Conservation (phyloP, 2,888 invertebrate species). For the Callyntrura guangdongensis region DNA sequence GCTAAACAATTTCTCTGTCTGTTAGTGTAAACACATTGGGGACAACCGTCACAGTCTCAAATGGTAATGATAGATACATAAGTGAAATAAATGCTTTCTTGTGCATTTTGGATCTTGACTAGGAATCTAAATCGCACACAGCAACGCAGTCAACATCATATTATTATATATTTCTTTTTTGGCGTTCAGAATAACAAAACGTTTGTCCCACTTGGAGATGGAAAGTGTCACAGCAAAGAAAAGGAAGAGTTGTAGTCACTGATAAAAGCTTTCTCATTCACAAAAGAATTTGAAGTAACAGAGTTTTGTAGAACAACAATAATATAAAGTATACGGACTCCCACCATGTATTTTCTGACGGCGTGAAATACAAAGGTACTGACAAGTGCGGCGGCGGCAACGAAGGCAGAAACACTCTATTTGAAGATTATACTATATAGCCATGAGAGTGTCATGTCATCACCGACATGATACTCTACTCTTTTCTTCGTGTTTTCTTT, state of each 20-base stretch:
- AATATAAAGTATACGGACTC: too few species aligned
- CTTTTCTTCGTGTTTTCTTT: constrained; percentile 10
- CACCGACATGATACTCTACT: not conserved
- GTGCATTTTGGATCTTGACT: not conserved
- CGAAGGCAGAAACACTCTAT: not conserved
- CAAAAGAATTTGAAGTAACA: not conserved
- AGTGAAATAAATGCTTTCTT: not conserved
- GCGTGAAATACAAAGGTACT: not conserved
- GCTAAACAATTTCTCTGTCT: not conserved
- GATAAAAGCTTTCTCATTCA: not conserved
- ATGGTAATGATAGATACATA: too few species aligned
- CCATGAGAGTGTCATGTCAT: too few species aligned
- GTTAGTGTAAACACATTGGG: not conserved
- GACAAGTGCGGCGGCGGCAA: not conserved
- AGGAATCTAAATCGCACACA: not conserved
- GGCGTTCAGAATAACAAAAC: constrained; percentile 25
- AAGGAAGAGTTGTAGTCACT: not conserved
- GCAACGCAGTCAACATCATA: not conserved
- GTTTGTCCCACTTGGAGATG: constrained; percentile 14
- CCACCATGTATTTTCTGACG: not conserved
- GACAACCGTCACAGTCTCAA: not conserved
- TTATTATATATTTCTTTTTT: not conserved
- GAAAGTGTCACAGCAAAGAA: constrained; percentile 19
- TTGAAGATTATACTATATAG: too few species aligned
- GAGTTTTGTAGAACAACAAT: too few species aligned